A percentile compares a stretch with the other conserved stretches of the same genome.
Conservation (phyloP, 2,888 invertebrate genomes). For the Scaptomyza tumidula region DNA sequence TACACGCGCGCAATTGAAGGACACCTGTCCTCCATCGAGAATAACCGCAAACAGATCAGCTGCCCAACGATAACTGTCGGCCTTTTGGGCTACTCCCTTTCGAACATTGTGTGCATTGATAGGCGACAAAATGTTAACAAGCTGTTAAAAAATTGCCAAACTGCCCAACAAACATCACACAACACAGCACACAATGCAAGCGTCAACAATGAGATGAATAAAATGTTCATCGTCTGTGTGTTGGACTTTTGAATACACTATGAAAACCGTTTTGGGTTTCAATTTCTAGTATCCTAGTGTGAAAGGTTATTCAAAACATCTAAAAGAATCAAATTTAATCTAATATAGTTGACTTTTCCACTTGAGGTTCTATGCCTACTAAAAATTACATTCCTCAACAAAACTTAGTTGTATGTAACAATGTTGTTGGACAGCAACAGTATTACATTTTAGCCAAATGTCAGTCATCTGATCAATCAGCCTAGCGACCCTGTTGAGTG, state of each 20-base stretch:
- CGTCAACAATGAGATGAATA: not conserved
- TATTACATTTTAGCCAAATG: too few relatives aligned
- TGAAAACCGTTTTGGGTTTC: too few relatives aligned
- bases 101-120: conserved; percentile 52
- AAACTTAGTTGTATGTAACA: too few relatives aligned
- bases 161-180: conserved; percentile 43
- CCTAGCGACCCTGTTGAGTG: conserved; percentile 1
- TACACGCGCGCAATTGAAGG: conserved; percentile 10
- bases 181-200: conserved; percentile 11
- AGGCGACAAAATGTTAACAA: conserved; percentile 79
- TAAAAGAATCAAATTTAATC: too few relatives aligned
- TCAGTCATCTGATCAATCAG: too few relatives aligned
- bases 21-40: conserved; percentile 10
- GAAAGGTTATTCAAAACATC: too few relatives aligned
- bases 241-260: conserved; percentile 22
- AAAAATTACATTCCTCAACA: too few relatives aligned
- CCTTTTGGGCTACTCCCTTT: conserved; percentile 10
- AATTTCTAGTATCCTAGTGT: too few relatives aligned
- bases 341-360: too few relatives aligned
- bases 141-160: conserved; percentile 72
- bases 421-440: too few relatives aligned
- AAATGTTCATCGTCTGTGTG: not conserved
- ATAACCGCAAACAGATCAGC: conserved; percentile 56
- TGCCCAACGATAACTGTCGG: conserved; percentile 36
- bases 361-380: too few relatives aligned